These are phyloP conservation scores for Cydia splendana DNA, from an alignment of 1,140 invertebrate genomes.

Conservation along the genomic window DNA sequence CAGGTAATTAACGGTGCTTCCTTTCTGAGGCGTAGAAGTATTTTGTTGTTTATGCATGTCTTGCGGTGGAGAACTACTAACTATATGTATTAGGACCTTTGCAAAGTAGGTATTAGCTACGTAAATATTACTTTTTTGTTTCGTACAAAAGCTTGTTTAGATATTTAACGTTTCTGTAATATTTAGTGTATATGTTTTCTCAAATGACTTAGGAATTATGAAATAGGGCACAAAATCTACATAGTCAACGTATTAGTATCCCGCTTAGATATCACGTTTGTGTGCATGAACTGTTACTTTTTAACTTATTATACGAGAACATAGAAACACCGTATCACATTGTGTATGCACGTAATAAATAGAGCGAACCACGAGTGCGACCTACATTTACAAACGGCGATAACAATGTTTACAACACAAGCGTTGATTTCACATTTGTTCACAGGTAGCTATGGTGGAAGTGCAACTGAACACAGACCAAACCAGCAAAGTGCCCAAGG, in stretches of 20 bases:
- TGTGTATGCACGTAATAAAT: background rate
- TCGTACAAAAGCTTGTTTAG: no score
- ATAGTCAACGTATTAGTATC: no score
- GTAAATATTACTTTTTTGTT: no score
- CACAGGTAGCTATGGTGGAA: conserved; percentile 97
- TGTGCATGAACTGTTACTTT: no score
- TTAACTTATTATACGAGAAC: background rate
- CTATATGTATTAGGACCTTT: no score
- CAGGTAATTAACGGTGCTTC: background rate
- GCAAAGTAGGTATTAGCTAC: no score
- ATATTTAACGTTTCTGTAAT: no score
- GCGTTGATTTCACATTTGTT: conserved; percentile 37
- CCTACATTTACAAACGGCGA: conserved; percentile 1
- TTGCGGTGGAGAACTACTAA: no score
- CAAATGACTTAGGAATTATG: no score
- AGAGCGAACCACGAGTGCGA: conserved; percentile 1
- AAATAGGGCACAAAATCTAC: no score
- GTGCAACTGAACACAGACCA: conserved; percentile 87
- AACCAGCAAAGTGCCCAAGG: conserved; percentile 86
- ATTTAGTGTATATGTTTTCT: no score
- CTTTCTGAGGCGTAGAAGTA: background rate
- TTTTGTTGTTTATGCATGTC: background rate
- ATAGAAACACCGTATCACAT: background rate
- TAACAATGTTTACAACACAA: background rate
- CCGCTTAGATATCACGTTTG: no score